Evolutionary conservation across 2,797 vertebrate genomes (phyloP).

Genomic region (Catostomus latipinnis): DNA sequence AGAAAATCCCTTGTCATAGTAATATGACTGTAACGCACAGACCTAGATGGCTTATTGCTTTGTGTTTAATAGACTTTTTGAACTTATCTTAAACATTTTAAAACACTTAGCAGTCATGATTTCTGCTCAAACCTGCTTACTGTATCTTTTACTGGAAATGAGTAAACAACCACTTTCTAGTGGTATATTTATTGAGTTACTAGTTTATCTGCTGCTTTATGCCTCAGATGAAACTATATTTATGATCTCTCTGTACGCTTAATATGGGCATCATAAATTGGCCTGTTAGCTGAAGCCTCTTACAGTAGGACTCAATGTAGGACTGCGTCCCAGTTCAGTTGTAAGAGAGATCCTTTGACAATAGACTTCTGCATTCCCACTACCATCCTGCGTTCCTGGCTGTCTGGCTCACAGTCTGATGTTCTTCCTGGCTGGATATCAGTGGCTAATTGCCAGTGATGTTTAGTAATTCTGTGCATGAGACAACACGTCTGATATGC

Average conservation of each 20-base stretch:
- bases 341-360: conserved; percentile 42
- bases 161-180: neutral
- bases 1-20: no score
- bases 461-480: conserved; percentile 60
- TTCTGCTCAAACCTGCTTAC: neutral
- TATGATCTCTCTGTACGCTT: neutral
- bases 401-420: conserved; percentile 52
- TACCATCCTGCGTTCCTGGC: conserved; percentile 29
- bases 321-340: conserved; percentile 2
- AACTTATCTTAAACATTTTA: neutral
- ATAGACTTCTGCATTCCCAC: neutral
- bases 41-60: no score
- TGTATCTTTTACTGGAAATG: neutral
- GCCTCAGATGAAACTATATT: neutral
- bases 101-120: neutral
- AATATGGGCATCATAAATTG: neutral
- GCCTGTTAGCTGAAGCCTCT: conserved; percentile 24
- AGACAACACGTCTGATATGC: conserved; percentile 61
- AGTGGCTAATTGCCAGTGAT: conserved; percentile 75
- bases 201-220: neutral
- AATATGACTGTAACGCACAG: no score
- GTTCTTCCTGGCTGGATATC: conserved; percentile 66
- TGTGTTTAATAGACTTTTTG: neutral
- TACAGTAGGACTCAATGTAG: neutral
- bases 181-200: neutral